Base-by-base conservation (phyloP, 2,888 invertebrate genomes). In the Apoda limacodes region DNA sequence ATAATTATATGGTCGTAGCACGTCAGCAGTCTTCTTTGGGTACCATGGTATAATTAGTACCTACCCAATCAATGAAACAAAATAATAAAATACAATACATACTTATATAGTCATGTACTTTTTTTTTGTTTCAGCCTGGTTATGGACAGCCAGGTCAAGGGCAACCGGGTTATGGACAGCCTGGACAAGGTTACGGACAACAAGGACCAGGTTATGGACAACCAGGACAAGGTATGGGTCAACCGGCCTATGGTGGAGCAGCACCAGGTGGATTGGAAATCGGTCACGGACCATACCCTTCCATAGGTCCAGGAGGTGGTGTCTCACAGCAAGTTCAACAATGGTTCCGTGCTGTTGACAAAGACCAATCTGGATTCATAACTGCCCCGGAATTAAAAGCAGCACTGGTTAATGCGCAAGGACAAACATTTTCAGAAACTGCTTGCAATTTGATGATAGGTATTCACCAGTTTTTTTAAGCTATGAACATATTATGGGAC, bases 371-470 rank as follows among this genome's bases (percentile, higher is more conserved):
- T 10, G 95, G 95, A 2, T 85, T 87, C 58, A 95, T 95, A 30
- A 86, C 88, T 30, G 85, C 90, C 5, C 40, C 58, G 6, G 95
- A 95, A 69, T 72, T 95, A 10, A 88, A 90, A 62, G 78, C 86
- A 5, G 95, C 94, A 1, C 71, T 95, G 22, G 87, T 92, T 11
- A 95, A 93, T 70, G 93, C 90, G 11, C 90, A 93, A 64, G 94
- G 94, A 9, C 84, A 90, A 46, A 84, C 87, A 37, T 93, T 93
- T 63, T 92, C 93, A 3, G 89, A 92, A 47, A 86, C 85, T 35
- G 90, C 93, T 5, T 95, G 94, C 60, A 86, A 86, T 46, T 78
- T 95, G 14, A 94, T 95, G 94, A 93, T 95, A 46, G 88, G 89
- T 89, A 66, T 56, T n/a, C n/a, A n/a, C n/a, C n/a, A n/a, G n/a